A percentile compares a stretch with the other conserved stretches of the same genome.
Conservation (phyloP, 1,140 invertebrate species). For the Prorops nasuta region DNA sequence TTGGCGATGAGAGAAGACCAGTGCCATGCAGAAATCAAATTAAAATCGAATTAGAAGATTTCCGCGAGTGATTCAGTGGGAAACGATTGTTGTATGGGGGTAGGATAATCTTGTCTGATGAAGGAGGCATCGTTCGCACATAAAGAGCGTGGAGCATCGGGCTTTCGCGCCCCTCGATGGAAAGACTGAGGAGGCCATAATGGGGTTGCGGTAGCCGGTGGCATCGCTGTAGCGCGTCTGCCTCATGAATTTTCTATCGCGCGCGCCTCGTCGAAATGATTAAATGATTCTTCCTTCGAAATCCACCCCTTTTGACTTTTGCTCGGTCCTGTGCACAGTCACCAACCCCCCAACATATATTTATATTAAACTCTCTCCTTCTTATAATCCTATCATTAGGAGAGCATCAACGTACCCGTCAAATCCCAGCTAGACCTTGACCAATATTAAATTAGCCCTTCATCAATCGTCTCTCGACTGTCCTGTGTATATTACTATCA, state of each 20-base stretch:
- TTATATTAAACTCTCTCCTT: too few relatives aligned
- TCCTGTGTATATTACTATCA: too few relatives aligned
- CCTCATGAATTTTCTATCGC: slow-evolving; percentile 53
- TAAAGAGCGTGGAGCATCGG: slow-evolving; percentile 16
- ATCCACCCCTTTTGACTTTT: slow-evolving; percentile 3
- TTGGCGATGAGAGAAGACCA: too few relatives aligned
- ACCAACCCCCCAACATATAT: too few relatives aligned
- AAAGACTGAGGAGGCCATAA: slow-evolving; percentile 21
- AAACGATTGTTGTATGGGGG: slow-evolving; percentile 28
- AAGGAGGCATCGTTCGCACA: slow-evolving; percentile 21
- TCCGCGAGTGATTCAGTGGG: slow-evolving; percentile 41
- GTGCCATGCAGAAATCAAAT: too few relatives aligned
- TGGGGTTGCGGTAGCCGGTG: slow-evolving; percentile 20
- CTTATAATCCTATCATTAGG: too few relatives aligned
- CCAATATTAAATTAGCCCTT: too few relatives aligned
- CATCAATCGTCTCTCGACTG: too few relatives aligned
- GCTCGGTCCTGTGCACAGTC: too few relatives aligned
- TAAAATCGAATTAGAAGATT: slow-evolving; percentile 51
- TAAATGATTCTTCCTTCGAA: slow-evolving; percentile 40
- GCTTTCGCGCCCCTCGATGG: slow-evolving; percentile 10
- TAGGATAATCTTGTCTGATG: slow-evolving; percentile 24
- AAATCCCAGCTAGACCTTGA: too few relatives aligned
- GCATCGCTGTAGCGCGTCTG: slow-evolving; percentile 18
- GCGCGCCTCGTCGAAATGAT: slow-evolving; percentile 36
- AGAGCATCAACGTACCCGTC: too few relatives aligned